Conservation (phyloP, 2,888 invertebrate species). For the Linnaemya vulpina region DNA sequence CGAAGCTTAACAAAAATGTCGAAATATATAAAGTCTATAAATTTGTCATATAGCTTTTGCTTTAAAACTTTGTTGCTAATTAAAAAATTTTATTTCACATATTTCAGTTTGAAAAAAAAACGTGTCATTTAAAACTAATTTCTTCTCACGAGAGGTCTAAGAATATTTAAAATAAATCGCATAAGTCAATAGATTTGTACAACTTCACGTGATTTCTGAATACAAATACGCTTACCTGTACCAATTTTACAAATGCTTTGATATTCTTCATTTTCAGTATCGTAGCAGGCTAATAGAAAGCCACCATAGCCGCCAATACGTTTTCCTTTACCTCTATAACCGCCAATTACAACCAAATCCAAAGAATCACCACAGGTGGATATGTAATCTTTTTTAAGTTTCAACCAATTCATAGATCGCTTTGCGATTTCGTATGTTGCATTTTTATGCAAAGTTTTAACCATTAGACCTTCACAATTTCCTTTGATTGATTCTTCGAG, state of each 20-base stretch:
- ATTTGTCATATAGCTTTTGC: too few species aligned
- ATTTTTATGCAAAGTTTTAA: slow-evolving; percentile 93
- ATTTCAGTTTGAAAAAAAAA: too few species aligned
- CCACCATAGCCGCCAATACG: slow-evolving; percentile 97
- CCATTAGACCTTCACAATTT: slow-evolving; percentile 99
- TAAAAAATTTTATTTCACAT: too few species aligned
- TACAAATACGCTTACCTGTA: slow-evolving; percentile 76
- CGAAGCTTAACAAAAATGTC: too few species aligned
- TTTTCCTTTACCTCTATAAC: slow-evolving; percentile 95
- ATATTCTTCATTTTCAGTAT: slow-evolving; percentile 94
- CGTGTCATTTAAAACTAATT: too few species aligned
- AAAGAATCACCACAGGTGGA: slow-evolving; percentile 98
- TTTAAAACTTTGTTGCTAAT: too few species aligned
- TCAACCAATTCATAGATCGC: slow-evolving; percentile 96
- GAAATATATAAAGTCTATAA: too few species aligned
- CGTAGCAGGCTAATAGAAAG: slow-evolving; percentile 96
- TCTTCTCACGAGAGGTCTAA: too few species aligned
- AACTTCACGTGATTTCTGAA: not conserved
- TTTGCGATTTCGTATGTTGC: slow-evolving; percentile 99
- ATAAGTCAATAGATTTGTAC: not conserved
- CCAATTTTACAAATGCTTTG: slow-evolving; percentile 95
- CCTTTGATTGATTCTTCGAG: slow-evolving; percentile 96
- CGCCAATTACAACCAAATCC: slow-evolving; percentile 97
- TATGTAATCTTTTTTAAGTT: slow-evolving; percentile 98
- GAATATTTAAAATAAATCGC: too few species aligned